These are phyloP conservation scores for Rhineura floridana DNA, from an alignment of 2,113 vertebrate species.

Conservation along the genomic window DNA sequence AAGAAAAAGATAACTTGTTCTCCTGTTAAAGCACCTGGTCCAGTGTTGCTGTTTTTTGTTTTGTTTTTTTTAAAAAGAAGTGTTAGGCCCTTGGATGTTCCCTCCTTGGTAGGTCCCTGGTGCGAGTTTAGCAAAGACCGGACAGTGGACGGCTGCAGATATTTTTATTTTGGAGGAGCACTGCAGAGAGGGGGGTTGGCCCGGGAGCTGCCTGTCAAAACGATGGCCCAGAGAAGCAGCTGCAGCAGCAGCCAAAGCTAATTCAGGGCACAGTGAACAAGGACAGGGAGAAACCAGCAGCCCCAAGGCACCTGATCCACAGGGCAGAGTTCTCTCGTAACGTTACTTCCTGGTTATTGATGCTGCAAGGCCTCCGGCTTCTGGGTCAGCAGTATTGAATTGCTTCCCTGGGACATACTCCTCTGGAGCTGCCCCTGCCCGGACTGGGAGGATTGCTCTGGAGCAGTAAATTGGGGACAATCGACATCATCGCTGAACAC, in stretches of 20 bases:
- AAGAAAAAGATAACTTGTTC: rapidly evolving
- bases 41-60: background rate
- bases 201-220: slow-evolving; percentile 69
- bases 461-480: background rate
- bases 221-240: slow-evolving; percentile 16
- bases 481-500: background rate
- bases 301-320: background rate
- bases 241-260: slow-evolving; percentile 4
- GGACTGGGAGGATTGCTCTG: background rate
- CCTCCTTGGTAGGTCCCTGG: slow-evolving; percentile 29
- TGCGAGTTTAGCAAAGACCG: slow-evolving; percentile 62
- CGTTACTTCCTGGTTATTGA: background rate
- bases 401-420: background rate
- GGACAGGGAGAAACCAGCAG: background rate
- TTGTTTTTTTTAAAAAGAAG: background rate
- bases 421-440: no score
- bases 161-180: slow-evolving; percentile 71
- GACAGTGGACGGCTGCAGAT: slow-evolving; percentile 49
- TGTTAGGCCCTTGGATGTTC: slow-evolving; percentile 6
- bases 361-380: background rate
- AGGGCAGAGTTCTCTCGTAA: background rate
- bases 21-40: slow-evolving; percentile 25
- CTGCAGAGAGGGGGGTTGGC: slow-evolving; percentile 68
- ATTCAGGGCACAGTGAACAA: slow-evolving; percentile 2
- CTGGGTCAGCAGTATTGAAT: slow-evolving; percentile 5